Evolutionary conservation across 2,888 invertebrate genomes (phyloP), one percentile per base, ranked within the genome.

Genomic region (Sinelater perroti): DNA sequence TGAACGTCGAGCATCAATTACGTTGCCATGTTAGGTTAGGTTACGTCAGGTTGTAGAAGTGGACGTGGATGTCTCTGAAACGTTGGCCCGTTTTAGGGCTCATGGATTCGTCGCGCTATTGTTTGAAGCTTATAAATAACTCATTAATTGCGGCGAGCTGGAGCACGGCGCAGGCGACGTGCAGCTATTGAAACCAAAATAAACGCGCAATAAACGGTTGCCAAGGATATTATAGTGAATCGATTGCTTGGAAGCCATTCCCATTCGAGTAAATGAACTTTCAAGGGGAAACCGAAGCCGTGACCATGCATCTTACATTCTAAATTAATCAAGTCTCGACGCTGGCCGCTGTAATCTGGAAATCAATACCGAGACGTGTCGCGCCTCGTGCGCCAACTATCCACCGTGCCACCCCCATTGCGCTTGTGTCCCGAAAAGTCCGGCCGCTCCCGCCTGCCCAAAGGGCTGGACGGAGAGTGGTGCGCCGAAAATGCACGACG

Each of bases 271-370:
- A 73, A 74, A 72, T 70, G 74, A 74, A 73, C 73, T 72, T 71
- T 72, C 74, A 73, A 74, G 72, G 75, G 73, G 70, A 74, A 71
- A 71, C 65, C 69, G 71, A 70, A 74, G 71, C 73, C 74, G 73
- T 75, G 74, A 75, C 74, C 73, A 69, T 74, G 73, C 72, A 71
- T 72, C 72, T 72, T 67, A 70, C 71, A 69, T 70, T 72, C 67
- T 64, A 67, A 72, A 71, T 71, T 71, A 71, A 70, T 70, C 69
- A 63, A 65, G 67, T 67, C 66, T 64, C 63, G 57, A 26, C 58
- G 61, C 44, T 52, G 45, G 52, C 42, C 46, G 49, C 47, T 44
- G 50, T 59, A 61, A 59, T 58, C 56, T 45, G 20, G 50, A 49
- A 54, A 63, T 63, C 58, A 53, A 63, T 59, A 55, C 33, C 33